Evolutionary conservation across 2,888 invertebrate genomes (phyloP).

Genomic region (Scaptomyza parva): DNA sequence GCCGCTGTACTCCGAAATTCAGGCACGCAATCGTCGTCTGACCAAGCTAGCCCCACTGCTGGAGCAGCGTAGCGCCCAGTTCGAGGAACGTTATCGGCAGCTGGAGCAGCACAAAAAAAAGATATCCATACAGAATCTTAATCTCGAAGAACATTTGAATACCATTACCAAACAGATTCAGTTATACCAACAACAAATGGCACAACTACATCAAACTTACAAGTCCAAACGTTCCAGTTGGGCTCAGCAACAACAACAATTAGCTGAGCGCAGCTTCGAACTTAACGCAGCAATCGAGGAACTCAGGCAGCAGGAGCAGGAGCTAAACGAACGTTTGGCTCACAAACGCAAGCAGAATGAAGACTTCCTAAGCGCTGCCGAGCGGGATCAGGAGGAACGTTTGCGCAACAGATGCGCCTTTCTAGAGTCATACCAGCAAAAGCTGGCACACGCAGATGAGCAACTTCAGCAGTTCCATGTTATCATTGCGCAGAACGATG

Average conservation of each 20-base stretch:
- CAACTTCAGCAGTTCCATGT: slow-evolving; percentile 24
- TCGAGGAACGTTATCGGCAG: slow-evolving; percentile 34
- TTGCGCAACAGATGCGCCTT: slow-evolving; percentile 7
- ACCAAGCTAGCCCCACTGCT: slow-evolving; percentile 28
- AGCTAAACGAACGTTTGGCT: slow-evolving; percentile 17
- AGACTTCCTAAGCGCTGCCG: slow-evolving; percentile 50
- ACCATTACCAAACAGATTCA: slow-evolving; percentile 29
- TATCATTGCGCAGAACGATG: neutral
- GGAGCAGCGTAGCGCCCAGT: slow-evolving; percentile 15
- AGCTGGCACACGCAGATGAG: slow-evolving; percentile 22
- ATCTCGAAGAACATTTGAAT: slow-evolving; percentile 21
- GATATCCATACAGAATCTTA: slow-evolving; percentile 11
- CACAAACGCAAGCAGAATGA: slow-evolving; percentile 42
- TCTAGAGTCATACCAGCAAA: slow-evolving; percentile 17
- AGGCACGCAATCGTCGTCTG: slow-evolving; percentile 26
- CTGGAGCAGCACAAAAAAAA: slow-evolving; percentile 36
- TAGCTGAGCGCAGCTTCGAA: slow-evolving; percentile 27
- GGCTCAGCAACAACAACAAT: slow-evolving; percentile 32
- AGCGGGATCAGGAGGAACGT: slow-evolving; percentile 45
- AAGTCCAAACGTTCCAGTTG: slow-evolving; percentile 25
- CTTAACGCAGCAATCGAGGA: slow-evolving; percentile 26
- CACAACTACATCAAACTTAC: slow-evolving; percentile 31
- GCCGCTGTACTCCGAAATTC: slow-evolving; percentile 29
- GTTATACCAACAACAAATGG: slow-evolving; percentile 23
- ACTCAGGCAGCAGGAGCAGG: slow-evolving; percentile 11